A percentile compares a stretch with the other conserved stretches of the same genome.
Conservation (phyloP, 2,888 invertebrate species). For the Bombylius discolor region DNA sequence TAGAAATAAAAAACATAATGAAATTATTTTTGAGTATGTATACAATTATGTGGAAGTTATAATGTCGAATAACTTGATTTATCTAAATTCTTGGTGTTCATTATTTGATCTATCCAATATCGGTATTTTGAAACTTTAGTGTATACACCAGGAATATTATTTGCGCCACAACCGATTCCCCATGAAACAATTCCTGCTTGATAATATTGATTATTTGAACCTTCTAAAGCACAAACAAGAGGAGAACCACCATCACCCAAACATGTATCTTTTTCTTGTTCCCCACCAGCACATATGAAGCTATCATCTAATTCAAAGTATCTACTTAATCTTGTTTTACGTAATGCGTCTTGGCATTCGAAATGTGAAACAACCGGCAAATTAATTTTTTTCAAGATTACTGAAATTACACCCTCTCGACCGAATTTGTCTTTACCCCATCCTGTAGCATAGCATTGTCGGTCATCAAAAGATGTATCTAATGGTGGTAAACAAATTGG, state of each 20-base stretch:
- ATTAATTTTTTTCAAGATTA: slow-evolving; percentile 60
- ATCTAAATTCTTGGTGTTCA: slow-evolving; percentile 40
- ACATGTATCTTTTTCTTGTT: slow-evolving; percentile 61
- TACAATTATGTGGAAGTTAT: too few relatives aligned
- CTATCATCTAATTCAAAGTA: slow-evolving; percentile 52
- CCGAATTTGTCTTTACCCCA: slow-evolving; percentile 70
- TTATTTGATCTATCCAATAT: slow-evolving; percentile 57
- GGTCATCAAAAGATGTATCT: neutral
- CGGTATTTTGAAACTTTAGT: slow-evolving; percentile 53
- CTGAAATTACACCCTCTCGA: slow-evolving; percentile 47
- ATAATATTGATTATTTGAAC: slow-evolving; percentile 46
- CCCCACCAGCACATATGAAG: slow-evolving; percentile 71
- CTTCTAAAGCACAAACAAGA: slow-evolving; percentile 48
- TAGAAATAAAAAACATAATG: too few relatives aligned
- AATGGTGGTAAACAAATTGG: neutral
- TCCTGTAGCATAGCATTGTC: slow-evolving; percentile 56
- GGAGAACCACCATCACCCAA: slow-evolving; percentile 73
- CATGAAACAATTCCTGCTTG: slow-evolving; percentile 73
- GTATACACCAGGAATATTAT: slow-evolving; percentile 62
- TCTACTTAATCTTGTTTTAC: slow-evolving; percentile 50
- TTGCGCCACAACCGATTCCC: slow-evolving; percentile 74
- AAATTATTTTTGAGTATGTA: too few relatives aligned
- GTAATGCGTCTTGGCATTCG: slow-evolving; percentile 48
- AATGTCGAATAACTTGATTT: slow-evolving; percentile 17
- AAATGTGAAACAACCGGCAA: slow-evolving; percentile 49